These are phyloP conservation scores for Albula glossodonta DNA, from an alignment of 2,113 vertebrate species.

Conservation along the genomic window DNA sequence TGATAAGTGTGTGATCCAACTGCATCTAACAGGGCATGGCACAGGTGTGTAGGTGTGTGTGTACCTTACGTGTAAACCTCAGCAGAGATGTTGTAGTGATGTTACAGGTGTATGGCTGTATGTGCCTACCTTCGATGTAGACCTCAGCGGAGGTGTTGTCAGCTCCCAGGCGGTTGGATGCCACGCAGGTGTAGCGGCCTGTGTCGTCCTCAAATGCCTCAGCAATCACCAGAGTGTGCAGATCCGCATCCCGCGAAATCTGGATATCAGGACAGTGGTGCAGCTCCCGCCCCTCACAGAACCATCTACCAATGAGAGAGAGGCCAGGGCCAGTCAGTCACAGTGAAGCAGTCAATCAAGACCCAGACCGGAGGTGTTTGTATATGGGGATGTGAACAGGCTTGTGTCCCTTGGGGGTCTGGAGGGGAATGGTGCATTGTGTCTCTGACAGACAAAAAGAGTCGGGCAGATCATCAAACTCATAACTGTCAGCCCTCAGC, in stretches of 20 bases:
- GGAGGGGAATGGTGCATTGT: no score
- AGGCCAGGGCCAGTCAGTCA: slow-evolving; percentile 2
- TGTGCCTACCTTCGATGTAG: slow-evolving; percentile 89
- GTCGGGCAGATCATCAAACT: no score
- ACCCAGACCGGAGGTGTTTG: no score
- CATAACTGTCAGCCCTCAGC: no score
- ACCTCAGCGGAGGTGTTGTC: slow-evolving; percentile 95
- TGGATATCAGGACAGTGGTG: slow-evolving; percentile 89
- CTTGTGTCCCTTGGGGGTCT: background rate
- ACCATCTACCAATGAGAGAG: slow-evolving; percentile 82
- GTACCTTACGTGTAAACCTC: no score
- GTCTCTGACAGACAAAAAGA: no score
- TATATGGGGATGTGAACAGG: background rate
- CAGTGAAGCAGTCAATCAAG: slow-evolving; percentile 5
- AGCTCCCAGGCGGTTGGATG: slow-evolving; percentile 86
- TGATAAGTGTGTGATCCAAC: no score
- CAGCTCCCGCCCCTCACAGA: slow-evolving; percentile 94
- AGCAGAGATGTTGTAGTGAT: background rate
- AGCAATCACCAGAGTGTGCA: slow-evolving; percentile 86
- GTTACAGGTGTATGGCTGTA: background rate
- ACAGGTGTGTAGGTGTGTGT: background rate
- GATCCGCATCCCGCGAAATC: slow-evolving; percentile 81
- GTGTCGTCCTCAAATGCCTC: slow-evolving; percentile 99
- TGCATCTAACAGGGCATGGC: no score
- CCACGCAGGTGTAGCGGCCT: slow-evolving; percentile 92